phyloP scores from a whole-genome alignment of 2,797 vertebrate genomes.

The Eulemur coronatus region DNA sequence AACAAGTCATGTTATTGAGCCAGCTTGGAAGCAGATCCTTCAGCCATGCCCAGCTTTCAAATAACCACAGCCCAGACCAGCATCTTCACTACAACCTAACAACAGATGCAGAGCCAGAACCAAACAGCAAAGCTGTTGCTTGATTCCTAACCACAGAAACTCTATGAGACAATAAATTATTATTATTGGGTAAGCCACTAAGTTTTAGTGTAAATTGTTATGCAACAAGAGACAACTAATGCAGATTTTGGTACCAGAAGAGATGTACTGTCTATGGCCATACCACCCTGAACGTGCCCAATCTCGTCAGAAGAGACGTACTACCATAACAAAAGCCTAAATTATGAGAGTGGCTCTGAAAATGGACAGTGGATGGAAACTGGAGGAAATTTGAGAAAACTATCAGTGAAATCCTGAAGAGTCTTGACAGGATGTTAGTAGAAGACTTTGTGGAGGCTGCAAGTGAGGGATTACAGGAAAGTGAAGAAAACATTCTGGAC shows the following conservation, averaged over 20 bases:
- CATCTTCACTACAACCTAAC: not conserved
- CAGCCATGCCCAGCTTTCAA: not conserved
- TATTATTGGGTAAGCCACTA: not conserved
- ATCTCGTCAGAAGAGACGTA: not conserved
- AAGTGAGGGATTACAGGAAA: not conserved
- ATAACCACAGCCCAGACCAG: not conserved
- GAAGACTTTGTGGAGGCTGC: not conserved
- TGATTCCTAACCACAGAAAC: not conserved
- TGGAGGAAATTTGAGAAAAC: not conserved
- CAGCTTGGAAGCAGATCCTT: not conserved
- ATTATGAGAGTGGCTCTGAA: not conserved
- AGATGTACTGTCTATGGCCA: not conserved
- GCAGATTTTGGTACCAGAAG: not conserved
- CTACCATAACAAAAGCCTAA: not conserved
- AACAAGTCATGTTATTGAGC: not conserved
- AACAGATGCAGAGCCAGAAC: not conserved
- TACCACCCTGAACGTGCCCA: too few relatives aligned
- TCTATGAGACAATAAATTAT: not conserved
- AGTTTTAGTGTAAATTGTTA: not conserved
- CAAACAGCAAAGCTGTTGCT: not conserved
- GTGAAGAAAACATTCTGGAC: not conserved
- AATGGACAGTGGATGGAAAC: not conserved
- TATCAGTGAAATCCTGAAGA: not conserved
- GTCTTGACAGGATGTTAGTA: not conserved
- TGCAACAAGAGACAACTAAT: not conserved